Percentiles rank a stretch among this genome's conserved stretches.
Conservation (phyloP, 2,888 invertebrate species). For the Hirtodrosophila trivittata region DNA sequence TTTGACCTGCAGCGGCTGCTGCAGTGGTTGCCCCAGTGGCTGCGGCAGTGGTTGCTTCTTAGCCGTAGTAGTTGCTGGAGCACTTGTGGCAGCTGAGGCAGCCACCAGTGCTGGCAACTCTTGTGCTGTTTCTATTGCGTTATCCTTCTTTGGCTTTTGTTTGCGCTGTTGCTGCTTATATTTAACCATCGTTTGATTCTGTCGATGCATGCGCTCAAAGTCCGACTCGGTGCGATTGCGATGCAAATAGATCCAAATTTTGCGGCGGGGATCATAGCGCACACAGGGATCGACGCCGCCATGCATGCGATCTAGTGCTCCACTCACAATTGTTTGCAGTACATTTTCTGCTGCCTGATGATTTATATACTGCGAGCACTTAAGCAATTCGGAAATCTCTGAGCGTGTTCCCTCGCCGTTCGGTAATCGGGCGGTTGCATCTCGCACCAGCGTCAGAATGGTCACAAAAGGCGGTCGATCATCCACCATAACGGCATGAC, state of each 20-base stretch:
- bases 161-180: slow-evolving; percentile 82
- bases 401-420: slow-evolving; percentile 96
- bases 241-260: slow-evolving; percentile 98
- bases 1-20: slow-evolving; percentile 52
- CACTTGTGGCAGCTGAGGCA: slow-evolving; percentile 29
- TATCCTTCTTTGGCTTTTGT: slow-evolving; percentile 56
- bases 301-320: slow-evolving; percentile 94
- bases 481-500: slow-evolving; percentile 92
- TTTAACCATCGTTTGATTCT: slow-evolving; percentile 87
- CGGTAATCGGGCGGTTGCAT: slow-evolving; percentile 95
- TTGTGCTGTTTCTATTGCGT: slow-evolving; percentile 14
- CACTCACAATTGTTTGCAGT: slow-evolving; percentile 92
- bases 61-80: slow-evolving; percentile 21
- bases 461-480: slow-evolving; percentile 95
- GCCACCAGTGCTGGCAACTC: slow-evolving; percentile 79
- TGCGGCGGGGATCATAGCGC: slow-evolving; percentile 94
- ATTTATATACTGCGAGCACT: slow-evolving; percentile 88
- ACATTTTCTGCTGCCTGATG: slow-evolving; percentile 84
- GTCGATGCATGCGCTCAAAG: slow-evolving; percentile 88
- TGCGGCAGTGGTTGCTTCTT: slow-evolving; percentile 44
- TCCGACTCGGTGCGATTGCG: slow-evolving; percentile 87
- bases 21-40: too few relatives aligned
- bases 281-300: slow-evolving; percentile 96
- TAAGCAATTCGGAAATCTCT: slow-evolving; percentile 94
- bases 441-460: slow-evolving; percentile 94